Conservation (phyloP, 2,113 vertebrate species). For the Pseudorasbora parva region DNA sequence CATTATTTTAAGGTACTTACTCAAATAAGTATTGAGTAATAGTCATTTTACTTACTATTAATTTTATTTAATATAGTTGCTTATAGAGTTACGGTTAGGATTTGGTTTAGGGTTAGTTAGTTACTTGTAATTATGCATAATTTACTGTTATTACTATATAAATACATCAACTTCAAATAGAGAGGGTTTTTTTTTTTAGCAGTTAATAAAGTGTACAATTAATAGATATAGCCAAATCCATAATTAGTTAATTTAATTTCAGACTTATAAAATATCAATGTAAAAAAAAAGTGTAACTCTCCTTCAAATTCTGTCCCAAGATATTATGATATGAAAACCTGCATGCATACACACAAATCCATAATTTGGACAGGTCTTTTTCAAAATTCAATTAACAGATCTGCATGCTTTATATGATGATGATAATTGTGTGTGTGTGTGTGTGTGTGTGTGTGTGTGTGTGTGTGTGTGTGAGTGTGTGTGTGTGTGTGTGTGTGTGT, state of each 20-base stretch:
- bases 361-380: conserved; percentile 61
- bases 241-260: conserved; percentile 55
- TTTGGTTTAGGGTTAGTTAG: no score
- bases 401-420: conserved; percentile 60
- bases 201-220: no score
- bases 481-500: conserved; percentile 1
- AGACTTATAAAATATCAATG: background rate
- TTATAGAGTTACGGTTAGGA: no score
- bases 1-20: no score
- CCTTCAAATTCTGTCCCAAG: background rate
- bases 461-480: background rate
- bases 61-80: no score
- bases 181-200: no score
- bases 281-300: background rate
- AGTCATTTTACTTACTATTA: no score
- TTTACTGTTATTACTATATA: no score
- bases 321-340: conserved; percentile 84
- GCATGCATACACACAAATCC: conserved; percentile 77
- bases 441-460: background rate
- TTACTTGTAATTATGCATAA: no score
- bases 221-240: background rate
- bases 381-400: conserved; percentile 78
- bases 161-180: no score
- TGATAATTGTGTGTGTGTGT: conserved; percentile 19
- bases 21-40: no score